phyloP scores from a whole-genome alignment of 2,113 vertebrate genomes.

The Rhegmatorhina hoffmannsi region DNA sequence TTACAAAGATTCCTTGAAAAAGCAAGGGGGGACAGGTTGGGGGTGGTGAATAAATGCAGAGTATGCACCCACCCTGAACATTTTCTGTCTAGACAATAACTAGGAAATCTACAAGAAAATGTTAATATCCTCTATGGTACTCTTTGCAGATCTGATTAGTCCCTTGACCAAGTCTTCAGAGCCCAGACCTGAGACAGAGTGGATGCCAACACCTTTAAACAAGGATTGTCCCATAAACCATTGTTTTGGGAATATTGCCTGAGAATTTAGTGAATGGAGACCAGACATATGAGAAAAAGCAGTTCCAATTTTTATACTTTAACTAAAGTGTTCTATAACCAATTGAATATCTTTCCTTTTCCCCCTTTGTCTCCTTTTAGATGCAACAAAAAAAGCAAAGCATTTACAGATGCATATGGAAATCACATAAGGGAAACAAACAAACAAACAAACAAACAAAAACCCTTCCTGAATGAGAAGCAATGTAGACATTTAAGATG shows the following conservation, averaged over 20 bases:
- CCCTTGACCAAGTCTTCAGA: neutral
- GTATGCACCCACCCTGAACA: neutral
- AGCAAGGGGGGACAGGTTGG: neutral
- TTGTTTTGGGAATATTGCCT: conserved; percentile 14
- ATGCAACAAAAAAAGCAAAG: neutral
- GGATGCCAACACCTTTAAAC: neutral
- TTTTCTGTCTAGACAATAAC: neutral
- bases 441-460: no score
- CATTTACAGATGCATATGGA: neutral
- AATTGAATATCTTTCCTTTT: neutral
- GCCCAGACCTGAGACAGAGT: conserved; percentile 18
- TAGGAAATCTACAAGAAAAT: conserved; percentile 14
- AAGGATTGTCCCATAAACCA: conserved; percentile 9
- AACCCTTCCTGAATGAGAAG: neutral
- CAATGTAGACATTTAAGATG: neutral
- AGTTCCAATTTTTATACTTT: neutral
- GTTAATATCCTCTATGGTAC: neutral
- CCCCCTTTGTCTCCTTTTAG: neutral
- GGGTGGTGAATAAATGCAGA: neutral
- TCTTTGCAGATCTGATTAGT: conserved; percentile 3
- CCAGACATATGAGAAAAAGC: neutral
- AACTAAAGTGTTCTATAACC: neutral
- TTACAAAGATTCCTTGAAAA: neutral
- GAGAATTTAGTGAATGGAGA: neutral
- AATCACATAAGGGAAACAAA: neutral